phyloP scores from a whole-genome alignment of 2,797 vertebrate species.

The Mus caroli region DNA sequence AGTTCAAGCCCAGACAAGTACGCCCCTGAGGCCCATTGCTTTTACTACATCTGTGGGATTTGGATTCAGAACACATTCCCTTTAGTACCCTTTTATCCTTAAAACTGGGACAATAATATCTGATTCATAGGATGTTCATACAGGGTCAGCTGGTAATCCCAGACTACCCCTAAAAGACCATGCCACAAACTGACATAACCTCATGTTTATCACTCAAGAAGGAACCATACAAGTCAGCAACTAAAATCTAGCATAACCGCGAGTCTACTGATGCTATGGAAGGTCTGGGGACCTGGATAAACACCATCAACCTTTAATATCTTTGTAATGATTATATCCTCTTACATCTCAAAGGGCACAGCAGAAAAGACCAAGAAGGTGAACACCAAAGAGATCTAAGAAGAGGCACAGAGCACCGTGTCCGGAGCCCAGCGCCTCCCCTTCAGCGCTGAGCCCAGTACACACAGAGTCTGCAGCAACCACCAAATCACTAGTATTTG shows the following conservation, averaged over 20 bases:
- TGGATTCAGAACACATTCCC: background rate
- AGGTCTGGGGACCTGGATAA: constrained; percentile 9
- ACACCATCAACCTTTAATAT: background rate
- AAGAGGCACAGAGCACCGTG: constrained; percentile 64
- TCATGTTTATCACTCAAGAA: background rate
- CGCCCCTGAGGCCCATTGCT: background rate
- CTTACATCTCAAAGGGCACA: constrained; percentile 92
- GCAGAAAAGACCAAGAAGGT: constrained; percentile 94
- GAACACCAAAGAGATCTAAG: constrained; percentile 96
- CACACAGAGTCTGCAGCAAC: constrained; percentile 86
- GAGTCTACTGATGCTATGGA: background rate
- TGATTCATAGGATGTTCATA: background rate
- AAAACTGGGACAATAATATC: background rate
- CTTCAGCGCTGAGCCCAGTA: constrained; percentile 83
- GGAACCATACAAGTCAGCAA: background rate
- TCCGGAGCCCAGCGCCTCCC: constrained; percentile 79
- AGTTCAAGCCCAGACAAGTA: background rate
- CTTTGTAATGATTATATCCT: constrained; percentile 52
- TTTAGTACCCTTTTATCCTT: constrained; percentile 21
- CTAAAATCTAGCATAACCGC: background rate
- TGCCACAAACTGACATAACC: constrained; percentile 7
- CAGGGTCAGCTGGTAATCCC: constrained; percentile 8
- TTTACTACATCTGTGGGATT: background rate
- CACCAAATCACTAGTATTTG: constrained; percentile 90
- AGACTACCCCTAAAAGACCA: background rate